These are phyloP conservation scores for Noctua pronuba DNA, from an alignment of 2,888 invertebrate species.

Conservation along the genomic window DNA sequence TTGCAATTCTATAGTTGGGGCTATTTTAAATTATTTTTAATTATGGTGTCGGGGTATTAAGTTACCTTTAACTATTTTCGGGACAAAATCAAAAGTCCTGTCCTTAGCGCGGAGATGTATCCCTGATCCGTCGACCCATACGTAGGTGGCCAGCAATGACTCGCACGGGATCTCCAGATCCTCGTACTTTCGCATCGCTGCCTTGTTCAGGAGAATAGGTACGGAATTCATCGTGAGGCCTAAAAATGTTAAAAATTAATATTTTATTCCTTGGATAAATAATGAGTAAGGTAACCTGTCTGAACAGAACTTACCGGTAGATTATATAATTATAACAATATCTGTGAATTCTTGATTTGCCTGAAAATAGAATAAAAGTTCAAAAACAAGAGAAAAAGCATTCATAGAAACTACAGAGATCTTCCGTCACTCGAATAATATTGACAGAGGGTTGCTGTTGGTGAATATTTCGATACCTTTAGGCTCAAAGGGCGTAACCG, in stretches of 20 bases:
- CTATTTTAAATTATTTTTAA: too few species aligned
- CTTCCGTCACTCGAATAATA: background rate
- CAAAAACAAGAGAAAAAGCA: background rate
- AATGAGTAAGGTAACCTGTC: background rate
- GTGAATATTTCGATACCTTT: background rate
- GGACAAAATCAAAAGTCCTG: constrained; percentile 92
- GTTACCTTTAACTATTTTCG: constrained; percentile 88
- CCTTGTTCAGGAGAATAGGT: constrained; percentile 84
- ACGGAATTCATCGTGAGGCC: constrained; percentile 81
- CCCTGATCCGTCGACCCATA: constrained; percentile 95
- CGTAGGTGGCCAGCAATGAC: constrained; percentile 91
- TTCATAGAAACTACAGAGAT: background rate
- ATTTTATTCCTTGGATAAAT: background rate
- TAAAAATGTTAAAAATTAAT: constrained; percentile 34
- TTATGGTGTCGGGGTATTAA: too few species aligned
- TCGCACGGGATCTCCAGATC: constrained; percentile 91
- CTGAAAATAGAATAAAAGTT: background rate
- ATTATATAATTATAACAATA: background rate
- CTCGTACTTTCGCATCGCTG: constrained; percentile 89
- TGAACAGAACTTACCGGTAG: background rate
- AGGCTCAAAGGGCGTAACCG: too few species aligned
- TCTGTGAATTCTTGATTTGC: background rate
- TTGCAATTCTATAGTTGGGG: too few species aligned
- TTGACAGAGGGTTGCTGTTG: background rate
- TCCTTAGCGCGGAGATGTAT: constrained; percentile 93